Conservation (phyloP, 2,797 vertebrate species). For the Eutrigla gurnardus region DNA sequence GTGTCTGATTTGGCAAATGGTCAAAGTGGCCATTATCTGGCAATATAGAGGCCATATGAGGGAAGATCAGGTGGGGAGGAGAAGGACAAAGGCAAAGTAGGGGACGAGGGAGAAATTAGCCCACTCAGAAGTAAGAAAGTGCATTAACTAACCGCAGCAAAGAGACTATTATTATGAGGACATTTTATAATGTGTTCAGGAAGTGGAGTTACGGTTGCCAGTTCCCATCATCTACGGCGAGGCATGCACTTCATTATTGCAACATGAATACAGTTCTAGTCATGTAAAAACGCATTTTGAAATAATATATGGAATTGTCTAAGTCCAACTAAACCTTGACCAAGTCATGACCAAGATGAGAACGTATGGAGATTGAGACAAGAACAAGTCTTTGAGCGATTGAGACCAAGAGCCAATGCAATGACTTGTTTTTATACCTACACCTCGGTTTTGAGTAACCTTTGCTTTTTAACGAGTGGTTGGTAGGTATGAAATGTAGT, state of each 20-base stretch:
- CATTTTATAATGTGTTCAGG: constrained; percentile 14
- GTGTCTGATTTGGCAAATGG: constrained; percentile 90
- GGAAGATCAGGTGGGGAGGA: constrained; percentile 55
- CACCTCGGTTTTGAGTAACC: too few species aligned
- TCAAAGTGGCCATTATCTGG: constrained; percentile 89
- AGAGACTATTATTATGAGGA: constrained; percentile 75
- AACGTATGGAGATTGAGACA: not conserved
- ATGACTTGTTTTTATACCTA: too few species aligned
- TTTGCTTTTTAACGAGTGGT: too few species aligned
- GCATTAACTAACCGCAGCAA: constrained; percentile 80
- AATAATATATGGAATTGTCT: not conserved
- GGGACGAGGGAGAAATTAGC: constrained; percentile 78
- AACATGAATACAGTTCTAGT: constrained; percentile 19
- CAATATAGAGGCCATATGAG: constrained; percentile 88
- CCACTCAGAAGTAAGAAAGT: constrained; percentile 79
- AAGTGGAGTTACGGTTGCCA: not conserved
- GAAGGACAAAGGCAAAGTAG: constrained; percentile 66
- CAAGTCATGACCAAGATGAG: not conserved
- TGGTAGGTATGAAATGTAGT: too few species aligned
- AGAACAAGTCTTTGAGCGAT: too few species aligned
- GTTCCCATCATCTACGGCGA: constrained; percentile 1
- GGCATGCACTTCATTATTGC: constrained; percentile 19
- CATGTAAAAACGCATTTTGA: constrained; percentile 21
- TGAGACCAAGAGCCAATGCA: too few species aligned
- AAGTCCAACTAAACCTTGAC: not conserved